Evolutionary conservation across 2,888 invertebrate genomes (phyloP).

Genomic region (Nysson spinosus): DNA sequence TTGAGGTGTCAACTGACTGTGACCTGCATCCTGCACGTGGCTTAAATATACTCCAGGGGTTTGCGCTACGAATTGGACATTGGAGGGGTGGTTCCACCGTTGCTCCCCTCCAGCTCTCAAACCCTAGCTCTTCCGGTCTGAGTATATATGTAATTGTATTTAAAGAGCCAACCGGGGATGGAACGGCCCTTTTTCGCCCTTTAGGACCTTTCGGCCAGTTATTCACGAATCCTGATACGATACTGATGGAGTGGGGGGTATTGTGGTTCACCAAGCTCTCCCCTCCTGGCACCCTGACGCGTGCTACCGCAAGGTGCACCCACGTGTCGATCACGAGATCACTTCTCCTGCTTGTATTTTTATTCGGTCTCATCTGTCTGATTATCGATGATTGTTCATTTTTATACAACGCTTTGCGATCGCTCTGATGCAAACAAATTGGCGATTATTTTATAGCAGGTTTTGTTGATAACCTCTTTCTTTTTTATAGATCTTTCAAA

Average conservation of each 20-base stretch:
- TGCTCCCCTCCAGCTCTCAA: slow-evolving; percentile 19
- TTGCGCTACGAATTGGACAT: slow-evolving; percentile 34
- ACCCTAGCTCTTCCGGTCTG: slow-evolving; percentile 15
- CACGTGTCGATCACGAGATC: background rate
- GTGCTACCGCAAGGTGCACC: slow-evolving; percentile 59
- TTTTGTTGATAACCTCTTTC: no score
- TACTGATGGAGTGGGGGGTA: slow-evolving; percentile 20
- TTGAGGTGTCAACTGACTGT: slow-evolving; percentile 63
- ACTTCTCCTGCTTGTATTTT: background rate
- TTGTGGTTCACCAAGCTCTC: slow-evolving; percentile 16
- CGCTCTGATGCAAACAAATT: no score
- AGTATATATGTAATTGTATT: slow-evolving; percentile 65
- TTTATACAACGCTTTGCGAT: no score
- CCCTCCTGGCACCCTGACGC: slow-evolving; percentile 9
- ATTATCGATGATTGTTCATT: no score
- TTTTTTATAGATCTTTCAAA: no score
- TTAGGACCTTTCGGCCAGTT: no score
- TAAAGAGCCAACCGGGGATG: slow-evolving; percentile 55
- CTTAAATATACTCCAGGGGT: slow-evolving; percentile 62
- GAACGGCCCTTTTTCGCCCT: slow-evolving; percentile 22
- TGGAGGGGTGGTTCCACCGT: slow-evolving; percentile 19
- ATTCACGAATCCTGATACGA: slow-evolving; percentile 37
- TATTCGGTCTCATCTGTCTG: no score
- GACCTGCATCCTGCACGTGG: slow-evolving; percentile 56
- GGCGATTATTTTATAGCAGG: no score